Conservation (phyloP, 1,140 invertebrate species). For the Euglossa dilemma region DNA sequence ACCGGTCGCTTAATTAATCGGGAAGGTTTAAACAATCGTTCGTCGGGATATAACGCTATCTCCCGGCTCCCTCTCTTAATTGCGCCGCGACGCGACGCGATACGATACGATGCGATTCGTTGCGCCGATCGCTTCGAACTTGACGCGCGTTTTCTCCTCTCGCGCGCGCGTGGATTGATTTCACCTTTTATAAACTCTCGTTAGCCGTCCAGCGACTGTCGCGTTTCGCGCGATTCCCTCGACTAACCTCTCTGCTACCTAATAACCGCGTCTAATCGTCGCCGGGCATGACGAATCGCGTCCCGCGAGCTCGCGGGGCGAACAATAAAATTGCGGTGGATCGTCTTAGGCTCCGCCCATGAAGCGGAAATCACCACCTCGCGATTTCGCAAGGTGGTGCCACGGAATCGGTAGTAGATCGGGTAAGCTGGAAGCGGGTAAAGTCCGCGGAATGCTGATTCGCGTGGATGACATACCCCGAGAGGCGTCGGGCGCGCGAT, state of each 20-base stretch:
- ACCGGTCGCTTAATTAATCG: conserved; percentile 37
- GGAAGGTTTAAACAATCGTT: conserved; percentile 46
- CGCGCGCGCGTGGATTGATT: conserved; percentile 46
- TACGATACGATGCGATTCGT: no score
- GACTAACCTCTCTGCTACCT: conserved; percentile 30
- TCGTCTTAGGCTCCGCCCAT: conserved; percentile 1
- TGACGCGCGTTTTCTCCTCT: conserved; percentile 54
- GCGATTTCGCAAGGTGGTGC: background rate
- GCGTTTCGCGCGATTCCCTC: background rate
- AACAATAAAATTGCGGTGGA: background rate
- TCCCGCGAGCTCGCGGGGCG: background rate
- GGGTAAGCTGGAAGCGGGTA: background rate
- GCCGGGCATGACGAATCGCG: conserved; percentile 39
- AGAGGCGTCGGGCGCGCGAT: background rate
- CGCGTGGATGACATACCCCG: background rate
- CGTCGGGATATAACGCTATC: conserved; percentile 55
- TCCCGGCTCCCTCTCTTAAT: conserved; percentile 27
- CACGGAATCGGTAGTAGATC: background rate
- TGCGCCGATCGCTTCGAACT: conserved; percentile 42
- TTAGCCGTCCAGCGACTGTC: conserved; percentile 26
- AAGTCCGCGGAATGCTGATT: background rate
- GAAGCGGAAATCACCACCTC: background rate
- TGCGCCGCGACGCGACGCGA: conserved; percentile 13
- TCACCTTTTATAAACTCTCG: conserved; percentile 53
- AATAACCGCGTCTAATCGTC: conserved; percentile 30